Evolutionary conservation across 1,140 invertebrate species (phyloP), one percentile per base, ranked within the genome.

Genomic region (Lethrus apterus): DNA sequence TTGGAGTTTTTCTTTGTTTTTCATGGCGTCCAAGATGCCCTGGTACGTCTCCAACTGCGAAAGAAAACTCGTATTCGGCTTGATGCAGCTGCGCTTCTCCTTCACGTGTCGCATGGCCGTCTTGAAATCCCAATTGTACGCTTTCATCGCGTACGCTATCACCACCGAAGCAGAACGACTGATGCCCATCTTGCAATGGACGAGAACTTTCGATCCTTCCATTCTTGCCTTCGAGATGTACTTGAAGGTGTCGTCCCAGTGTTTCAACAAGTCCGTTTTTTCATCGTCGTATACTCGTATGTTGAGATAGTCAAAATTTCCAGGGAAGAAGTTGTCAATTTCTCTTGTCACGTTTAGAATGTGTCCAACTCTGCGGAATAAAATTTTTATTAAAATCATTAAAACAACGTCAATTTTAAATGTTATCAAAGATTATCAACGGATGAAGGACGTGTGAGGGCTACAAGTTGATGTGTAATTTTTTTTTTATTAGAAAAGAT

Each of bases 111-210:
- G 79, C 53, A 92, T 74, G 0, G 94, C 93, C 57, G 89, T 80
- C 15, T 87, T 79, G 54, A 97, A 84, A 56, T 89, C 82, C 91
- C 89, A 94, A 62, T 90, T 88, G 65, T 92, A 90, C 5, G 93
- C 92, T 68, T 98, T 98, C 94, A 98, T 98, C 3, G 89, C 86
- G 67, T 95, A 98, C 0, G 94, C 93, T 54, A 98, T 94, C 4
- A 98, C 95, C 9, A 98, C 95, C 0, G 93, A 96, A 1, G 95
- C 94, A 2, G 94, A 98, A 34, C 93, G 75, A 64, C 93, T 96
- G n/a, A 98, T 88, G 4, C 95, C 95, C 93, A 98, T 98, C 71
- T 98, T 97, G 69, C 95, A 98, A 65, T 98, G 94, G 19, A 98
- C 94, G 40, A 98, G 70, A 15, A 96, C 91, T 70, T 93, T 93